These are phyloP conservation scores for Thalassaphorura encarpata DNA, from an alignment of 1,140 invertebrate genomes.

Conservation along the genomic window DNA sequence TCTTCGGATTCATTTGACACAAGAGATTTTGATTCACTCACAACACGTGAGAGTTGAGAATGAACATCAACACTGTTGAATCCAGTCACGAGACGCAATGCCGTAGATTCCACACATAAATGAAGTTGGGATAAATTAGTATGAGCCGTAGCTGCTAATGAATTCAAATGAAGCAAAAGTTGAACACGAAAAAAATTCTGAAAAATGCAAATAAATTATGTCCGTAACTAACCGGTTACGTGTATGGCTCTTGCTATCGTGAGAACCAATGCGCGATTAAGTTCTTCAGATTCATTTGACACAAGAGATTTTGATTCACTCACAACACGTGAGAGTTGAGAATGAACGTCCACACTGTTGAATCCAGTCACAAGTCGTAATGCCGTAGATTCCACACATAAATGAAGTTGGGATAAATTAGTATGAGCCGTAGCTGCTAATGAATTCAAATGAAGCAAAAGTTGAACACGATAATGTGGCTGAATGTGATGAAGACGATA, in stretches of 20 bases:
- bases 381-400: slow-evolving; percentile 90
- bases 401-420: slow-evolving; percentile 66
- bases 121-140: slow-evolving; percentile 72
- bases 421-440: slow-evolving; percentile 80
- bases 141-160: slow-evolving; percentile 74
- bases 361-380: slow-evolving; percentile 80
- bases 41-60: slow-evolving; percentile 72
- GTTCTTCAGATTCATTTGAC: slow-evolving; percentile 86
- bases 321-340: slow-evolving; percentile 74
- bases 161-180: slow-evolving; percentile 77
- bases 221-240: slow-evolving; percentile 62
- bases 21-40: slow-evolving; percentile 76
- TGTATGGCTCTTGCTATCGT: slow-evolving; percentile 90
- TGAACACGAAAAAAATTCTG: too few relatives aligned
- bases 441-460: slow-evolving; percentile 78
- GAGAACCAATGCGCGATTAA: slow-evolving; percentile 81
- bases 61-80: slow-evolving; percentile 78
- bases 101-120: slow-evolving; percentile 88
- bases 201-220: too few relatives aligned
- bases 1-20: slow-evolving; percentile 91
- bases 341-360: slow-evolving; percentile 74
- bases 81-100: slow-evolving; percentile 78
- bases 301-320: slow-evolving; percentile 79
- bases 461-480: slow-evolving; percentile 83
- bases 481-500: slow-evolving; percentile 93